Evolutionary conservation across 2,888 invertebrate genomes (phyloP).

Genomic region (Pardosa pseudoannulata): DNA sequence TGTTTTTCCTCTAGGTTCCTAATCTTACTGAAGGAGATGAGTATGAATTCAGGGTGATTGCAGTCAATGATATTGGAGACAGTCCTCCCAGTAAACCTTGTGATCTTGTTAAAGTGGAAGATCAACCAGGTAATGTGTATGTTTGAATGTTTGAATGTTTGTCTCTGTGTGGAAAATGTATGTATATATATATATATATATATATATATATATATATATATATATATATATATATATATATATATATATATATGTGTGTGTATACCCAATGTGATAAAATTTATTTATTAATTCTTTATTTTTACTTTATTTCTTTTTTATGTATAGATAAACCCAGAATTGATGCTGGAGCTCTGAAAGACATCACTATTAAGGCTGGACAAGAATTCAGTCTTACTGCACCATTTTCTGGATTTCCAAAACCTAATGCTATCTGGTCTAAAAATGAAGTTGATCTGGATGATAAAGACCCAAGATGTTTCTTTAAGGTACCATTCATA

Average conservation of each 20-base stretch:
- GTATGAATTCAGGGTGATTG: constrained; percentile 96
- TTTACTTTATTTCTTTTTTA: no score
- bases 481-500: constrained; percentile 80
- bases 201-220: no score
- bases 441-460: constrained; percentile 89
- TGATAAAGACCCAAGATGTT: constrained; percentile 76
- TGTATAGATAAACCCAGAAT: constrained; percentile 93
- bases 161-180: no score
- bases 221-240: no score
- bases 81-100: constrained; percentile 80
- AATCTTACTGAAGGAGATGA: constrained; percentile 89
- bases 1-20: constrained; percentile 49
- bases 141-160: no score
- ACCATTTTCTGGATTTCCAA: constrained; percentile 96
- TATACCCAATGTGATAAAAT: no score
- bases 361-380: constrained; percentile 97
- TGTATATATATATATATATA: no score
- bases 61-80: constrained; percentile 84
- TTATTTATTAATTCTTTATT: no score
- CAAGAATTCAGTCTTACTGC: constrained; percentile 98
- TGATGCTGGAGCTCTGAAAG: constrained; percentile 94
- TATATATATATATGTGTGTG: no score
- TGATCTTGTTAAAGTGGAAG: constrained; percentile 85
- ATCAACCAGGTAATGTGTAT: constrained; percentile 82
- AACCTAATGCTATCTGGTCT: constrained; percentile 95